Evolutionary conservation across 2,797 vertebrate genomes (phyloP).

Genomic region (Microctenopoma lineatum): DNA sequence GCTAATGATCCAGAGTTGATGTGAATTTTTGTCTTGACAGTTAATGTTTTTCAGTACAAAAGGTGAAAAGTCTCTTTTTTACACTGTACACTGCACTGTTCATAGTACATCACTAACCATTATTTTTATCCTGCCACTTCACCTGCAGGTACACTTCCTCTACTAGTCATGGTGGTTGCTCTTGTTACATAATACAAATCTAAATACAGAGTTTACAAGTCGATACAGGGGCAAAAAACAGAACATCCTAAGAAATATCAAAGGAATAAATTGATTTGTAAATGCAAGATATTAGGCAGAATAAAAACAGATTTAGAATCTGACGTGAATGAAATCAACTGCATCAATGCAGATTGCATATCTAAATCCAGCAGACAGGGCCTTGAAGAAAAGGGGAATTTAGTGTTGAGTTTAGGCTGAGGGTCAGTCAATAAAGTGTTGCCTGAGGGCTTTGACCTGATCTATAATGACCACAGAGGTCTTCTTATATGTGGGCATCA

Average conservation of each 20-base stretch:
- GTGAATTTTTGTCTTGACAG: neutral
- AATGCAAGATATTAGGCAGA: neutral
- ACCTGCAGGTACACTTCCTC: neutral
- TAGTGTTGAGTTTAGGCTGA: conserved; percentile 17
- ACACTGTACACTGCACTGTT: no score
- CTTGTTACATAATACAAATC: conserved; percentile 18
- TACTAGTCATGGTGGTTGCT: neutral
- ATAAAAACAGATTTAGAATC: neutral
- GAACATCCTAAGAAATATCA: conserved; percentile 14
- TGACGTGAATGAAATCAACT: conserved; percentile 19
- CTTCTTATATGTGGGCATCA: conserved; percentile 21
- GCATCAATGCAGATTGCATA: conserved; percentile 26
- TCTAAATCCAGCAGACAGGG: neutral
- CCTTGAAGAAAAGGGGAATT: neutral
- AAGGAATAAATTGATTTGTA: conserved; percentile 16
- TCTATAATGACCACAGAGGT: conserved; percentile 7
- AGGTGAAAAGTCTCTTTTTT: neutral
- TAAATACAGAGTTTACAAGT: conserved; percentile 29
- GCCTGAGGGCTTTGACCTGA: conserved; percentile 33
- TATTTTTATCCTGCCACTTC: neutral
- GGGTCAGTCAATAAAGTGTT: conserved; percentile 17
- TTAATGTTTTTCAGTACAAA: conserved; percentile 4
- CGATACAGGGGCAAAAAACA: conserved; percentile 11
- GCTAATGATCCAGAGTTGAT: conserved; percentile 14
- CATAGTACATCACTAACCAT: neutral